A percentile compares a stretch with the other conserved stretches of the same genome.
Conservation (phyloP, 2,797 vertebrate species). For the Hippocampus kuda region DNA sequence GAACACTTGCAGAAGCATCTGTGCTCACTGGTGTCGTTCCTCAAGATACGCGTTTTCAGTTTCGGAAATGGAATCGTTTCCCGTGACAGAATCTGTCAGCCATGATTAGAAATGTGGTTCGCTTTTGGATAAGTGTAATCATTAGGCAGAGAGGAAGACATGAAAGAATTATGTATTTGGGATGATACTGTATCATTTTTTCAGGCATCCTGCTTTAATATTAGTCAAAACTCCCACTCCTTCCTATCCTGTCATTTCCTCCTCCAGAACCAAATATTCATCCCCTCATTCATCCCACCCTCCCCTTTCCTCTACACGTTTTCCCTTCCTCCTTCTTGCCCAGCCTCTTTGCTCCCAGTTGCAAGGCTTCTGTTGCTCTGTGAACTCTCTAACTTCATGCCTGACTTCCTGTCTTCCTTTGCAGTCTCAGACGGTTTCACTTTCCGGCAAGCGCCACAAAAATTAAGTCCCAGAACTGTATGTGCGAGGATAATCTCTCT, state of each 20-base stretch:
- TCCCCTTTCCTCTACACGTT: constrained; percentile 34
- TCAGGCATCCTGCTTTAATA: constrained; percentile 33
- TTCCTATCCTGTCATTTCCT: constrained; percentile 33
- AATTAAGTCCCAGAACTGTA: constrained; percentile 13
- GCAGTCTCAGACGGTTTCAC: constrained; percentile 50
- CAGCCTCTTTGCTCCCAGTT: constrained; percentile 47
- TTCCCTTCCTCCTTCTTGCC: constrained; percentile 37
- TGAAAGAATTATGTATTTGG: constrained; percentile 13
- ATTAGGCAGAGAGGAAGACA: not conserved
- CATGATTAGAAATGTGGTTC: not conserved
- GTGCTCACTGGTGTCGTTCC: not conserved
- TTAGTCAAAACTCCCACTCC: constrained; percentile 32
- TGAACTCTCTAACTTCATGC: constrained; percentile 61
- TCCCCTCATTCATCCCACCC: constrained; percentile 30
- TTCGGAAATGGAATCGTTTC: not conserved
- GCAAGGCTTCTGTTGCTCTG: constrained; percentile 59
- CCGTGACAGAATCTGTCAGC: not conserved
- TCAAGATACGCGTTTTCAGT: not conserved
- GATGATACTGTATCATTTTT: constrained; percentile 22
- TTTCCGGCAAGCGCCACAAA: constrained; percentile 29
- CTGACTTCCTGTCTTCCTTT: constrained; percentile 58
- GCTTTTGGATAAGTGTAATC: not conserved
- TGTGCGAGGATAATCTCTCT: constrained; percentile 14
- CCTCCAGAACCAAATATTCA: constrained; percentile 30
- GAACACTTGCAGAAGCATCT: not conserved